Base-by-base conservation (phyloP, 2,888 invertebrate species). In the Heliconius charithonia region DNA sequence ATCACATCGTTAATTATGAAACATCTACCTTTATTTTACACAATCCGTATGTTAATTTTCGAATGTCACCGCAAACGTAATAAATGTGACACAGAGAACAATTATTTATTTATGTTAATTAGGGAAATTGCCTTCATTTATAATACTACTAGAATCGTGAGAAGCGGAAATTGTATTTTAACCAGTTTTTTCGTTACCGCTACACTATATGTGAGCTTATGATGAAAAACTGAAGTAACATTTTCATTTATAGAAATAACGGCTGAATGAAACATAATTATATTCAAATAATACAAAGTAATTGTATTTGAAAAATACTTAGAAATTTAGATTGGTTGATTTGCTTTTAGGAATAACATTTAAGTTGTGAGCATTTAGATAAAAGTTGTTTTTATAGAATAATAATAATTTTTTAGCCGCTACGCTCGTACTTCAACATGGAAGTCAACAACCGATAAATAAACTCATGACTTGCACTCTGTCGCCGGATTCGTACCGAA, bases 391-490 rank as follows among this genome's bases (percentile, higher is more conserved):
- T 63, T 74, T 74, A 41, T 74, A 37, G 73, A 74, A 74, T 63
- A 27, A 59, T 59, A 72, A 72, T 72, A 10, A 63, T 16, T 41
- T 65, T 77, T 75, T 79, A 41, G 25, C 4, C 25, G 45, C 71
- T 45, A 25, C 69, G 41, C 45, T 25, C 41, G 69, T 45, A 69
- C 29, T 66, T 72, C 37, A 69, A 69, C 22, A 41, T 70, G 56
- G 51, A n/a, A 76, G 74, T 80, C 73, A 78, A 74, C 66, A 78
- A 74, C 80, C 78, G 67, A 69, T 56, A 69, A 74, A 74, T 78
- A 70, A 76, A 80, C 65, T 76, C 76, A 78, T 78, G 80, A 76
- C 78, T 78, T 67, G 73, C 80, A 63, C 41, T 79, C 59, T 62
- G 66, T 67, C 32, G 73, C 27, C 66, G 6, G 51, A 70, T 37